Percentiles rank a stretch among this genome's conserved stretches.
Evolutionary conservation across 1,140 invertebrate species (phyloP).

Genomic region (Homalodisca vitripennis): DNA sequence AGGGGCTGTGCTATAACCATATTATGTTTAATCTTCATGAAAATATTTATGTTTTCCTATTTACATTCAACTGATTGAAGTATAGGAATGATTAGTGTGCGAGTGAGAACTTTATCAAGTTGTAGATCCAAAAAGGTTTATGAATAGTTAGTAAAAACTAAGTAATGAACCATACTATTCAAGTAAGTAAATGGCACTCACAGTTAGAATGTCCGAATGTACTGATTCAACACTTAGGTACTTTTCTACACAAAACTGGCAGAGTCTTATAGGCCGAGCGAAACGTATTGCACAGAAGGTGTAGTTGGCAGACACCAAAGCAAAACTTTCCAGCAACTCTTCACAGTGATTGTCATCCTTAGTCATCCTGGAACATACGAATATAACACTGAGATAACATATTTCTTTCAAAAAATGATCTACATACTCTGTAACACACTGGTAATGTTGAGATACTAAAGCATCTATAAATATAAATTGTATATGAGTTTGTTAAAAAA

Average conservation of each 20-base stretch:
- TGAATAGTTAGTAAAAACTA: not conserved
- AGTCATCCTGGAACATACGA: not conserved
- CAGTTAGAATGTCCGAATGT: not conserved
- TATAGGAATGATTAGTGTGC: not conserved
- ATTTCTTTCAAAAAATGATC: too few relatives aligned
- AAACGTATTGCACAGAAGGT: not conserved
- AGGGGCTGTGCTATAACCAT: too few relatives aligned
- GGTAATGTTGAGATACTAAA: too few relatives aligned
- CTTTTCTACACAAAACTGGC: not conserved
- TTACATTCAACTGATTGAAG: not conserved
- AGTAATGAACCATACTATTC: not conserved
- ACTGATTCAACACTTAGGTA: not conserved
- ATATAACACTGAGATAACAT: too few relatives aligned
- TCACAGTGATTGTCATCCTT: not conserved
- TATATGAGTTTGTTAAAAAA: too few relatives aligned
- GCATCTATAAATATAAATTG: too few relatives aligned
- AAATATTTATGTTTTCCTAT: not conserved
- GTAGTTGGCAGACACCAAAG: not conserved
- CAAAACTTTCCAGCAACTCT: not conserved
- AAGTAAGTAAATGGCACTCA: too few relatives aligned
- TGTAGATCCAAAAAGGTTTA: not conserved
- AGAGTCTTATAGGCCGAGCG: not conserved
- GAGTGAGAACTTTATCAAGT: not conserved
- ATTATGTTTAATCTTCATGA: too few relatives aligned
- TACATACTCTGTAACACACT: too few relatives aligned